Evolutionary conservation across 2,113 vertebrate genomes (phyloP).

Genomic region (Illadopsis cleaveri): DNA sequence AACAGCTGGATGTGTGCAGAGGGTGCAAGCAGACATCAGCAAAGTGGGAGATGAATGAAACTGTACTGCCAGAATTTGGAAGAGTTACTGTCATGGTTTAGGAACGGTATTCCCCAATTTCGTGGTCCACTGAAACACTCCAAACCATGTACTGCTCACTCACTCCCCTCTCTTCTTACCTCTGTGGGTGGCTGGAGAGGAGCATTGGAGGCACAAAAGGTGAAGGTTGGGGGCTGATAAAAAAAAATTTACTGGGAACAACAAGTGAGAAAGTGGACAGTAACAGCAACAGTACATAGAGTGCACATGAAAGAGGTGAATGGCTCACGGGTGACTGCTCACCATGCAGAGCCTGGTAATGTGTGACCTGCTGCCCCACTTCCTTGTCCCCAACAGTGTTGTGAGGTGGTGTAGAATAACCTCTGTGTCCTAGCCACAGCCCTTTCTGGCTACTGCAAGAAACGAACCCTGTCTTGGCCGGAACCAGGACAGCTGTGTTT

Average conservation of each 20-base stretch:
- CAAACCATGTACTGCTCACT: rapidly evolving
- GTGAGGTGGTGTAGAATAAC: background rate
- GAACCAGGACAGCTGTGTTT: background rate
- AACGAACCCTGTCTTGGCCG: background rate
- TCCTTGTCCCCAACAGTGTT: background rate
- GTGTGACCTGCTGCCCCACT: too few relatives aligned
- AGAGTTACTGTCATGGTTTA: background rate
- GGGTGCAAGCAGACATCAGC: background rate
- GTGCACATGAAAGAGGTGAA: rapidly evolving
- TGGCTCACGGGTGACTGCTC: background rate
- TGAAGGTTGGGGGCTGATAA: background rate
- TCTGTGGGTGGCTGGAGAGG: background rate
- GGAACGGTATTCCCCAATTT: background rate
- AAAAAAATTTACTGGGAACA: background rate
- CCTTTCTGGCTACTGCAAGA: background rate
- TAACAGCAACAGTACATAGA: background rate
- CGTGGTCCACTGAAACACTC: background rate
- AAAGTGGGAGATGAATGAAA: background rate
- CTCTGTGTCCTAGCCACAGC: background rate
- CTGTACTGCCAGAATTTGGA: slow-evolving; percentile 11
- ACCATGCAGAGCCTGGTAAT: rapidly evolving
- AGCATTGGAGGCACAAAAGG: background rate
- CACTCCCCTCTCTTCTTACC: background rate
- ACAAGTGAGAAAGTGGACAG: background rate
- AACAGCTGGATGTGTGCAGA: background rate